Evolutionary conservation across 2,797 vertebrate genomes (phyloP), one percentile per base, ranked within the genome.

Genomic region (Apogon talboti): DNA sequence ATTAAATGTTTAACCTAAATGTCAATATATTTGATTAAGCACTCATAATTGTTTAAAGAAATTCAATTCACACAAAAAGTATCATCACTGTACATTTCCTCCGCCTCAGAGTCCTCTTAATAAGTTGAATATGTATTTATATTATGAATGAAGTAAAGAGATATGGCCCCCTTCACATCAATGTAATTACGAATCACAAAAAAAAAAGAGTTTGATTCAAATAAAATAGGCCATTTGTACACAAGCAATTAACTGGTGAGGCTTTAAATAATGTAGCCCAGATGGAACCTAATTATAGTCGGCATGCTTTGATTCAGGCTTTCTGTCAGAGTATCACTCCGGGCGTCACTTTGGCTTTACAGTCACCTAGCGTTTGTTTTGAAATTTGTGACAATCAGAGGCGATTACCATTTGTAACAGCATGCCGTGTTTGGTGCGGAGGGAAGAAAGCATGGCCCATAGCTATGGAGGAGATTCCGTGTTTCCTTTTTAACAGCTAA

Each of bases 251-350:
- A 93, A 90, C 85, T 92, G 82, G 78, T 85, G 89, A 62, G 76
- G 83, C 90, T 93, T 93, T 93, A 92, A 93, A 92, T 93, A 93
- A 92, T 88, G 87, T 89, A 78, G 83, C 90, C 88, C 93, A 93
- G 92, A 93, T 93, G 92, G 92, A 94, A 92, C 90, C 92, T 92
- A 93, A 95, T 94, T 93, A 93, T 92, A 92, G 91, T 89, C 90
- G 86, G 85, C 90, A 74, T 84, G 90, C 92, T 94, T 94, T 93
- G 92, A 93, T 93, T 93, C 67, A 49, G 77, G 76, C 81, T 88
- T 88, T 87, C 83, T 89, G 84, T 88, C 67, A 37, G 79, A 91
- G 87, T 89, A 89, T 91, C 87, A 91, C 91, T 93, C 76, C 80
- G 83, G 90, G 89, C 89, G 75, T 87, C 87, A 88, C 91, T 91